Evolutionary conservation across 2,113 vertebrate genomes (phyloP).

Genomic region (Brienomyrus longianalis): DNA sequence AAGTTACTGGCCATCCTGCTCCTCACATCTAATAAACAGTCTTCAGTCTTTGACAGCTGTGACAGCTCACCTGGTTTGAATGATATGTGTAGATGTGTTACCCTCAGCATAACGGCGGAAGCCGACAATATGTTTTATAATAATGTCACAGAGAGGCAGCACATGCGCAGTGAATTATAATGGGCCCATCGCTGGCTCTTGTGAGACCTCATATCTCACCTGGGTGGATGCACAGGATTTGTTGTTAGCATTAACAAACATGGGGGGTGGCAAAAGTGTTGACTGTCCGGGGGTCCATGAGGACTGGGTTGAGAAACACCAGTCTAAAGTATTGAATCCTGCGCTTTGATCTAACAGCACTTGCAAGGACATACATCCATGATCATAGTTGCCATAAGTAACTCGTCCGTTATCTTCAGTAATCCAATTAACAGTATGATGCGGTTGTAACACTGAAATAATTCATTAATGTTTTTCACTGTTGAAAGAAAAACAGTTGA

Average conservation of each 20-base stretch:
- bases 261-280: neutral
- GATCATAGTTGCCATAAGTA: neutral
- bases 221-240: neutral
- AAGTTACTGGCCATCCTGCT: neutral
- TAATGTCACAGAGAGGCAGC: neutral
- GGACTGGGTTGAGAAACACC: neutral
- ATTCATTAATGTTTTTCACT: neutral
- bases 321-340: neutral
- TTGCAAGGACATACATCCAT: neutral
- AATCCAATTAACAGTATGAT: neutral
- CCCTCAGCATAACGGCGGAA: neutral
- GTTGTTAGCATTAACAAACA: neutral
- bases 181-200: neutral
- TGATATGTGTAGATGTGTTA: neutral
- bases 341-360: neutral
- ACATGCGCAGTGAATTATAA: neutral
- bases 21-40: neutral
- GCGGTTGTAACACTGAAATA: neutral
- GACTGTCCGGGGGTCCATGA: neutral
- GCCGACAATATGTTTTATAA: neutral
- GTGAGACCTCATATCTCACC: neutral
- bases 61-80: neutral
- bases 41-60: neutral
- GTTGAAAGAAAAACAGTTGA: neutral
- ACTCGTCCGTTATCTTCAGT: neutral